Conservation (phyloP, 2,113 vertebrate genomes). For the Gasterosteus nipponicus region DNA sequence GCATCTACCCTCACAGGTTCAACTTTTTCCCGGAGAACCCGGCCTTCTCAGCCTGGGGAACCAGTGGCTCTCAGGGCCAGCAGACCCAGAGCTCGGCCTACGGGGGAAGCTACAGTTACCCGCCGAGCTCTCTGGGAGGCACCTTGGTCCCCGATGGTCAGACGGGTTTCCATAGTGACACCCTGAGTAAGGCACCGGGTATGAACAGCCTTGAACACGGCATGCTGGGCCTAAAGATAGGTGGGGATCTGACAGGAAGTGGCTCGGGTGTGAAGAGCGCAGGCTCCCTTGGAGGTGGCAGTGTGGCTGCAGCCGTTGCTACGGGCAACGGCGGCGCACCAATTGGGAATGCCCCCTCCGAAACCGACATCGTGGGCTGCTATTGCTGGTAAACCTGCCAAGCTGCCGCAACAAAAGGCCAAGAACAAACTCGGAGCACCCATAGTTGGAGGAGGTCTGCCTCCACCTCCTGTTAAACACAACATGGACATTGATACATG, state of each 20-base stretch:
- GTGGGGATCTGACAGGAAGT: constrained; percentile 86
- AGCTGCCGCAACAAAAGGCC: constrained; percentile 92
- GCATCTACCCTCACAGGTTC: constrained; percentile 95
- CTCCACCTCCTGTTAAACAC: constrained; percentile 95
- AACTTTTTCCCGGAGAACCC: constrained; percentile 98
- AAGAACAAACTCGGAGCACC: constrained; percentile 89
- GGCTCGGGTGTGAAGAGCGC: constrained; percentile 90
- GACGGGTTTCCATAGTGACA: constrained; percentile 94
- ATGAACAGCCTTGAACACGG: constrained; percentile 97
- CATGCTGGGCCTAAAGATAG: constrained; percentile 95
- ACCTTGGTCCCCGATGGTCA: constrained; percentile 93
- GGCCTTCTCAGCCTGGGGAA: constrained; percentile 96
- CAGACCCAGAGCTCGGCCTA: constrained; percentile 96
- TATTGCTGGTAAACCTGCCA: constrained; percentile 96
- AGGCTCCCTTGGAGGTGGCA: constrained; percentile 86
- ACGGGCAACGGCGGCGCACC: constrained; percentile 87
- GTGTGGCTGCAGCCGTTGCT: constrained; percentile 71
- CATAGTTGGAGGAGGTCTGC: constrained; percentile 83
- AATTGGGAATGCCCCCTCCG: constrained; percentile 89
- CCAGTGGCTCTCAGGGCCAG: constrained; percentile 95
- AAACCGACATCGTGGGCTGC: constrained; percentile 97
- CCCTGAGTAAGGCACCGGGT: constrained; percentile 93
- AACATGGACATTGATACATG: constrained; percentile 98
- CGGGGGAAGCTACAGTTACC: constrained; percentile 95
- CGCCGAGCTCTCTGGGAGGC: constrained; percentile 93